Conservation (phyloP, 2,797 vertebrate genomes). For the Mareca strepera region DNA sequence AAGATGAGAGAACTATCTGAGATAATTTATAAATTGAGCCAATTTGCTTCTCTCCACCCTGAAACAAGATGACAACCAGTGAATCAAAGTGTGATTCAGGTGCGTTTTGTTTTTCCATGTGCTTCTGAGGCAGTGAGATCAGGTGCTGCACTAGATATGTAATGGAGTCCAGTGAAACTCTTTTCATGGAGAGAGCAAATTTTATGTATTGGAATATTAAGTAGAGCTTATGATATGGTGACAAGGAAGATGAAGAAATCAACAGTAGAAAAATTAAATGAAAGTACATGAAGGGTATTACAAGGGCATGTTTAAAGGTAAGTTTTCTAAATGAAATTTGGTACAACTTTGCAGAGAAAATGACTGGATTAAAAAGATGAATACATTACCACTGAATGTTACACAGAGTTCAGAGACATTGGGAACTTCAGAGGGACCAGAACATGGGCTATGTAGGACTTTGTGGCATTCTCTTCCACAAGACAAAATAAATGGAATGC, state of each 20-base stretch:
- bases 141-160: neutral
- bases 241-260: neutral
- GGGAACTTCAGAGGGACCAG: neutral
- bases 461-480: neutral
- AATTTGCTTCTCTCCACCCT: neutral
- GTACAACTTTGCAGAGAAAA: neutral
- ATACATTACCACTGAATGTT: neutral
- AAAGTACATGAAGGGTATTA: rapidly evolving
- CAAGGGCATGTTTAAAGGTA: neutral
- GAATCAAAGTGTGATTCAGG: neutral
- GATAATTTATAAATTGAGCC: neutral
- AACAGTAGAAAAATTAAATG: neutral
- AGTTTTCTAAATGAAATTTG: neutral
- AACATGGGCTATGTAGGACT: neutral
- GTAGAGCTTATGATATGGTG: neutral
- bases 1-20: neutral
- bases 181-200: neutral
- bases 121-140: neutral
- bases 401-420: neutral
- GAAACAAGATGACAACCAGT: neutral
- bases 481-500: neutral
- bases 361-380: neutral
- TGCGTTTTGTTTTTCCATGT: neutral
- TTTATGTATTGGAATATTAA: neutral
- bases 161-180: neutral